Percentiles rank a stretch among this genome's conserved stretches.
Evolutionary conservation across 2,113 vertebrate species (phyloP).

Genomic region (Grammatotria lemairii): DNA sequence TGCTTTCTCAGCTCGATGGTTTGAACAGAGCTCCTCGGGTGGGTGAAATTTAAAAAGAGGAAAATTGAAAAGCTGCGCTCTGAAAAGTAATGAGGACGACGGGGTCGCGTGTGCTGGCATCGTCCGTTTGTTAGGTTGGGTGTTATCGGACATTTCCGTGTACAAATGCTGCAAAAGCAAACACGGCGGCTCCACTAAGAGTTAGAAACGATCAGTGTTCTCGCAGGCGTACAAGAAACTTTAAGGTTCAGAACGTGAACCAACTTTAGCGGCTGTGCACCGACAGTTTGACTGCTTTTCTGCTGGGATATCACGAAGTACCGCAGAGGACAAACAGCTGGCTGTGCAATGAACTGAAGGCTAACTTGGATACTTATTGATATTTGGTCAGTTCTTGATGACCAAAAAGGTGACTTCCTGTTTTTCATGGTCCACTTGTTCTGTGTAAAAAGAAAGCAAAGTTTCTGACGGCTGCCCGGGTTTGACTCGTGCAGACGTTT

Average conservation of each 20-base stretch:
- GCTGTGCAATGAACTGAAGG: rapidly evolving
- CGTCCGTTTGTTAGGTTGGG: background rate
- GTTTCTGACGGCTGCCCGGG: background rate
- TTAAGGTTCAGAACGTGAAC: background rate
- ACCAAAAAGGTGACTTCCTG: background rate
- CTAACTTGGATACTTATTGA: background rate
- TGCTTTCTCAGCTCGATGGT: background rate
- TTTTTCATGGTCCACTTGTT: background rate
- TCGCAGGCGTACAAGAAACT: background rate
- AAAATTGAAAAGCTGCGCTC: background rate
- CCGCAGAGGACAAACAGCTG: background rate
- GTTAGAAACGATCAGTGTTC: rapidly evolving
- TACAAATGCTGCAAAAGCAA: background rate
- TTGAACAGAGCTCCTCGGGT: background rate
- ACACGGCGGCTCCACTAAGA: background rate
- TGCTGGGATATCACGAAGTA: rapidly evolving
- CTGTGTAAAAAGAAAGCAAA: rapidly evolving
- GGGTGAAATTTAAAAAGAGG: background rate
- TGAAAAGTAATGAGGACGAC: background rate
- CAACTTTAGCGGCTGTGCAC: background rate
- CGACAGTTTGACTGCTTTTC: background rate
- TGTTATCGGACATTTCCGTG: rapidly evolving
- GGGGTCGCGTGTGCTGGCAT: rapidly evolving
- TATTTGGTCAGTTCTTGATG: background rate
- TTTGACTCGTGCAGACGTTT: background rate